These are phyloP conservation scores for Ophion slaviceki DNA, from an alignment of 2,888 invertebrate species.

Conservation along the genomic window DNA sequence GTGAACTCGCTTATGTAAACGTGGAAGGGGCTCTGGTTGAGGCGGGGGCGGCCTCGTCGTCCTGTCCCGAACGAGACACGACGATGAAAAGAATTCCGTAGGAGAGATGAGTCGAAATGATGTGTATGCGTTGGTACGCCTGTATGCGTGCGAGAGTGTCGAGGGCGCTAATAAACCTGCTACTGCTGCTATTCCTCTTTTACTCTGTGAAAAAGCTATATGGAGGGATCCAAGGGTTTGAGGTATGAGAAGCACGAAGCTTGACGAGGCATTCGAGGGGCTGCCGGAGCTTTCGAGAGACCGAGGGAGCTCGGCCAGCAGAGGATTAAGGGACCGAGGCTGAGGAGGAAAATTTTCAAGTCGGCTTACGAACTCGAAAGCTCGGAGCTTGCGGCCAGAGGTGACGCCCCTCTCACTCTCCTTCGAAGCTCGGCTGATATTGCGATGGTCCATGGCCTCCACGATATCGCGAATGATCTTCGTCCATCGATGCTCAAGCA, in stretches of 20 bases:
- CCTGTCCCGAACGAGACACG: constrained; percentile 73
- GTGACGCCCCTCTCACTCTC: constrained; percentile 44
- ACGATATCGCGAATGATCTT: constrained; percentile 35
- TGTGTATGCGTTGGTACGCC: constrained; percentile 30
- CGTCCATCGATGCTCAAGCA: background rate
- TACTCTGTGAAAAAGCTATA: constrained; percentile 65
- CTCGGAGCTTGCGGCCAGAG: constrained; percentile 63
- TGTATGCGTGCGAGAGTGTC: constrained; percentile 55
- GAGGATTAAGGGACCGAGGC: constrained; percentile 79
- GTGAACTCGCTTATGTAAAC: constrained; percentile 84
- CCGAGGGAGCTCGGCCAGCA: constrained; percentile 70
- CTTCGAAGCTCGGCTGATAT: constrained; percentile 30
- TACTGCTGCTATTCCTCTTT: constrained; percentile 69
- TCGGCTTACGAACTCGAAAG: constrained; percentile 68
- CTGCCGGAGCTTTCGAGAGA: constrained; percentile 69
- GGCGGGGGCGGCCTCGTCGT: constrained; percentile 60
- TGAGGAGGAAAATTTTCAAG: constrained; percentile 66
- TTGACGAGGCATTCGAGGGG: constrained; percentile 83
- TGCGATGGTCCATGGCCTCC: constrained; percentile 46
- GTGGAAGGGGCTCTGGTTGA: constrained; percentile 64
- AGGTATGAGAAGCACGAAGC: constrained; percentile 69
- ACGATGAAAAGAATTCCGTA: constrained; percentile 83
- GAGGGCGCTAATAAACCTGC: constrained; percentile 83
- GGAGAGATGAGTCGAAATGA: constrained; percentile 65
- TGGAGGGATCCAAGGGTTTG: constrained; percentile 37